A percentile compares a stretch with the other conserved stretches of the same genome.
These are phyloP conservation scores for Trichomycterus rosablanca DNA, from an alignment of 2,113 vertebrate species.

Conservation along the genomic window DNA sequence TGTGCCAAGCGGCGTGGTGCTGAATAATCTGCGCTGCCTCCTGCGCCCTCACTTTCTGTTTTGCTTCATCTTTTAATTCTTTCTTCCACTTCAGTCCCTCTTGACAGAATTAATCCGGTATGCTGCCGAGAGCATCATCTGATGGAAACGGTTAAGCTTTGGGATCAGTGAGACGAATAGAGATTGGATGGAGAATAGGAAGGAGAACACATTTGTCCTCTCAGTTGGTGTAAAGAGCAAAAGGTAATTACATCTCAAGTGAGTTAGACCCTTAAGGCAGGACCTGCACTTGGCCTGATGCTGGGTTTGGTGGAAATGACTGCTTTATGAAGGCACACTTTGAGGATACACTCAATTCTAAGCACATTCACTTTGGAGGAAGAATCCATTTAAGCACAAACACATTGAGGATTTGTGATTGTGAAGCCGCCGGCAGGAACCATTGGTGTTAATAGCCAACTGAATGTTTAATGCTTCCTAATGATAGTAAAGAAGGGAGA, in stretches of 20 bases:
- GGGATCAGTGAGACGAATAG: slow-evolving; percentile 54
- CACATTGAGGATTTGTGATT: slow-evolving; percentile 11
- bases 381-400: slow-evolving; percentile 18
- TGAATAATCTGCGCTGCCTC: slow-evolving; percentile 49
- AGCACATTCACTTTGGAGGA: background rate
- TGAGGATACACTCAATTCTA: slow-evolving; percentile 23
- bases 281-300: slow-evolving; percentile 25
- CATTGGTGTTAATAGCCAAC: slow-evolving; percentile 6
- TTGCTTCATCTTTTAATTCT: slow-evolving; percentile 36
- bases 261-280: slow-evolving; percentile 46
- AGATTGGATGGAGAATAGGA: slow-evolving; percentile 53
- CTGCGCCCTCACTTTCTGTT: background rate
- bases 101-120: slow-evolving; percentile 54
- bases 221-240: no score
- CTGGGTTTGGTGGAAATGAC: slow-evolving; percentile 14
- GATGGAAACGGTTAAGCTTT: slow-evolving; percentile 52
- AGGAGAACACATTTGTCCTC: slow-evolving; percentile 31
- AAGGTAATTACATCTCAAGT: slow-evolving; percentile 62
- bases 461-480: slow-evolving; percentile 44
- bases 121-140: slow-evolving; percentile 41
- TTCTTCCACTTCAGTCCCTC: slow-evolving; percentile 46
- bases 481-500: slow-evolving; percentile 41
- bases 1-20: slow-evolving; percentile 45
- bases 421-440: slow-evolving; percentile 1
- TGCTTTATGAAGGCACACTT: slow-evolving; percentile 30